phyloP scores from a whole-genome alignment of 2,113 vertebrate genomes.

The Podarcis cretensis region DNA sequence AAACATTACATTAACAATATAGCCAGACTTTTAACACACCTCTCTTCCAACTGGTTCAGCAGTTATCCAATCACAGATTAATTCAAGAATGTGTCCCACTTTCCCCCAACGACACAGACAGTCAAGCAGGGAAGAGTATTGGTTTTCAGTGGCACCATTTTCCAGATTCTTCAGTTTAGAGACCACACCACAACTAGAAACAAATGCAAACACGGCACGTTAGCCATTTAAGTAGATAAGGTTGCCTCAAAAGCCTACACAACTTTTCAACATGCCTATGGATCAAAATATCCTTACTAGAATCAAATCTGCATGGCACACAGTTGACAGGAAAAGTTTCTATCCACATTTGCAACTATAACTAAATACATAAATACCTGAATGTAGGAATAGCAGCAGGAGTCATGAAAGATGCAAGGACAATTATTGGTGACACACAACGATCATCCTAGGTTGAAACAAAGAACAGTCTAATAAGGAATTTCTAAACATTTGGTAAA shows the following conservation, averaged over 20 bases:
- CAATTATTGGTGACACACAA: conserved; percentile 82
- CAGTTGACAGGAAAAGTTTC: neutral
- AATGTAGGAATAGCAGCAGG: conserved; percentile 84
- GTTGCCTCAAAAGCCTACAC: neutral
- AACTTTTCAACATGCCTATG: neutral
- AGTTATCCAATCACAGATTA: conserved; percentile 86
- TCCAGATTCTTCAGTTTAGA: conserved; percentile 84
- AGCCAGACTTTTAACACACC: conserved; percentile 65
- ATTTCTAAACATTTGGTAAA: neutral
- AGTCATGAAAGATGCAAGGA: conserved; percentile 91
- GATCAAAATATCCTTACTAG: neutral
- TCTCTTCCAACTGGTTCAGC: conserved; percentile 66
- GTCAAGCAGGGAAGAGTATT: conserved; percentile 84
- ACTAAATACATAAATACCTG: conserved; percentile 78
- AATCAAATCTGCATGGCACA: neutral
- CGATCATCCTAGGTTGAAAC: conserved; percentile 82
- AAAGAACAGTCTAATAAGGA: neutral
- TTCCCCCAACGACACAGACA: conserved; percentile 94
- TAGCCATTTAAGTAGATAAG: neutral
- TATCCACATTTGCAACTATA: neutral
- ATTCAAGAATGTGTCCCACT: conserved; percentile 82
- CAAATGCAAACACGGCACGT: neutral
- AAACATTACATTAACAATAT: no score
- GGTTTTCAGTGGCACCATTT: conserved; percentile 64
- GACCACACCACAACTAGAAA: conserved; percentile 85